Evolutionary conservation across 2,888 invertebrate species (phyloP).

Genomic region (Omphaloscelis lunosa): DNA sequence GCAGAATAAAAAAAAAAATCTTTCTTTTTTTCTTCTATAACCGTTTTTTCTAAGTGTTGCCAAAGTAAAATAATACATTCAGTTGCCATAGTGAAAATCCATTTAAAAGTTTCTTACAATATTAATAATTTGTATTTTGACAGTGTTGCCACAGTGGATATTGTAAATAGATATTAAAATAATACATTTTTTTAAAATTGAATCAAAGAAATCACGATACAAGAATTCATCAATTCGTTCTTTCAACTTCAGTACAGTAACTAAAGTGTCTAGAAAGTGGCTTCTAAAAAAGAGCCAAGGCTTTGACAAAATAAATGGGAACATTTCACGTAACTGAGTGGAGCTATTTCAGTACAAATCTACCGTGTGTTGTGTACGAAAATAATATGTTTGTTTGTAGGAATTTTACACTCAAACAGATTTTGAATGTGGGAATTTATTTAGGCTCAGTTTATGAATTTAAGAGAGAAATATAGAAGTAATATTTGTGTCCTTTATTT

Average conservation of each 20-base stretch:
- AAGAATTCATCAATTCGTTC: slow-evolving; percentile 14
- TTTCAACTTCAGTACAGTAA: slow-evolving; percentile 23
- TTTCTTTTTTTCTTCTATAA: too few species aligned
- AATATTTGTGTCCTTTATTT: background rate
- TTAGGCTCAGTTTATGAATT: slow-evolving; percentile 10
- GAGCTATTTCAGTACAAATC: slow-evolving; percentile 44
- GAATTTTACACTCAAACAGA: slow-evolving; percentile 32
- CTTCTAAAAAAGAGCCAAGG: slow-evolving; percentile 44
- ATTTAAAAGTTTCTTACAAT: too few species aligned
- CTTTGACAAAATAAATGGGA: slow-evolving; percentile 44
- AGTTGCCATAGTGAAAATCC: too few species aligned
- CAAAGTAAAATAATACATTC: too few species aligned
- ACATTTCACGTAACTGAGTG: slow-evolving; percentile 43
- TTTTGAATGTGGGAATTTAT: slow-evolving; percentile 21
- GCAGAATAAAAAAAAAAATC: too few species aligned
- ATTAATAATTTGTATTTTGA: too few species aligned
- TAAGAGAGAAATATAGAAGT: background rate
- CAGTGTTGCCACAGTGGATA: too few species aligned
- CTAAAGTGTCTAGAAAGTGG: slow-evolving; percentile 11
- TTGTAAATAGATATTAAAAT: too few species aligned
- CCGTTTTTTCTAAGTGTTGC: too few species aligned
- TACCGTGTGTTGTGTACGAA: slow-evolving; percentile 43
- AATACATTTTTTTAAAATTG: too few species aligned
- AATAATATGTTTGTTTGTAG: slow-evolving; percentile 37
- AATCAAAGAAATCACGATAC: background rate